Conservation (phyloP, 2,888 invertebrate species). For the Drosophila maculinotata region DNA sequence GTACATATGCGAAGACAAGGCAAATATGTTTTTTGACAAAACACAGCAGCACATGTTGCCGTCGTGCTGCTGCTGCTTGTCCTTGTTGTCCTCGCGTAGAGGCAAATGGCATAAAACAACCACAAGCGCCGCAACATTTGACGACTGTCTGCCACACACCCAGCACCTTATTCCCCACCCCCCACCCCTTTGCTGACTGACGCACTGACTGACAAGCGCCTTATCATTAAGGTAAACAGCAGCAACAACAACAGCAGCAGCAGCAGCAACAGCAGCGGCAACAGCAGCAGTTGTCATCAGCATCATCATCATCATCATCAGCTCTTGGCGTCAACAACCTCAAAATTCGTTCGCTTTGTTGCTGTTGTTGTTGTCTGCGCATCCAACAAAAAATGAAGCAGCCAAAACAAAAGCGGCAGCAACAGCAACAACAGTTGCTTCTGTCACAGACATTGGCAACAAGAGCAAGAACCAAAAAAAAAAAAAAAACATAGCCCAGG, state of each 20-base stretch:
- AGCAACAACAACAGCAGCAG: constrained; percentile 37
- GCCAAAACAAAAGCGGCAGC: constrained; percentile 48
- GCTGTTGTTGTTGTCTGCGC: constrained; percentile 28
- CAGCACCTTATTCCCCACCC: not conserved
- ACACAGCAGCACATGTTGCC: constrained; percentile 76
- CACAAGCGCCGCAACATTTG: constrained; percentile 76
- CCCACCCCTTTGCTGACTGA: constrained; percentile 21
- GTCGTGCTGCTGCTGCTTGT: constrained; percentile 23
- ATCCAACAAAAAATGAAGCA: constrained; percentile 56
- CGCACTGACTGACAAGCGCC: constrained; percentile 77
- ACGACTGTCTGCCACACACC: constrained; percentile 63
- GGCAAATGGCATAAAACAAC: constrained; percentile 77
- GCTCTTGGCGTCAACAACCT: constrained; percentile 71
- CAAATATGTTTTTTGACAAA: constrained; percentile 79
- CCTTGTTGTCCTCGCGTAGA: constrained; percentile 14
- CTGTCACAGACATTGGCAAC: constrained; percentile 65
- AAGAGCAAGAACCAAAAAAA: constrained; percentile 40
- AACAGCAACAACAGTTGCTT: constrained; percentile 56
- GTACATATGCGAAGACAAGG: constrained; percentile 58
- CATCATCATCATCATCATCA: constrained; percentile 66
- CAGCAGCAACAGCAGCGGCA: constrained; percentile 46
- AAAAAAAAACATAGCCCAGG: constrained; percentile 22
- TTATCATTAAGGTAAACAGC: constrained; percentile 81
- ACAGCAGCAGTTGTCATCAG: constrained; percentile 57
- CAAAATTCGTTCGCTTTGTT: constrained; percentile 54